A percentile compares a stretch with the other conserved stretches of the same genome.
phyloP scores from a whole-genome alignment of 1,140 invertebrate species.

The Bombus waltoni region DNA sequence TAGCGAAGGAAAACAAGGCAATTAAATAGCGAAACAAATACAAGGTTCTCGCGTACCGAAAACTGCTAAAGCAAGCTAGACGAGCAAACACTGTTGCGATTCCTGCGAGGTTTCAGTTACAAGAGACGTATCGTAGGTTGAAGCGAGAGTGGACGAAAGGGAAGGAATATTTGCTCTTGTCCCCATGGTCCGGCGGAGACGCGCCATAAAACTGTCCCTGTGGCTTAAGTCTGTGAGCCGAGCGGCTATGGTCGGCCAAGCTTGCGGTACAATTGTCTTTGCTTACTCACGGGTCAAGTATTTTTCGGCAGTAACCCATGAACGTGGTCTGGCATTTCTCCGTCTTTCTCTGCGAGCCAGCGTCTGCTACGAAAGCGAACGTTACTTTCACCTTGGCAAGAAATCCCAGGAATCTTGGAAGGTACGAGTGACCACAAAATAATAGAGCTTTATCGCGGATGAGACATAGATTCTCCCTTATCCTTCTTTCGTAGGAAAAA shows the following conservation, averaged over 20 bases:
- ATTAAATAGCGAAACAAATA: not conserved
- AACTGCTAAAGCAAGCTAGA: not conserved
- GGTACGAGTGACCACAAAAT: not conserved
- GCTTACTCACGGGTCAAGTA: conserved; percentile 7
- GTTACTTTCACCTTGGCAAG: conserved; percentile 10
- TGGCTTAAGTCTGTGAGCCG: not conserved
- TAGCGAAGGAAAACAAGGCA: not conserved
- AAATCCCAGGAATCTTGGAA: not conserved
- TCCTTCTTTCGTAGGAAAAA: not conserved
- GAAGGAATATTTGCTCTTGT: conserved; percentile 22
- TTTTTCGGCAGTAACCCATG: conserved; percentile 20
- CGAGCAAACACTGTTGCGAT: not conserved
- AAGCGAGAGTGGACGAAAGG: not conserved
- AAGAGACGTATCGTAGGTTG: not conserved
- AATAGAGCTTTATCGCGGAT: not conserved
- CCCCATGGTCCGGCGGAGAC: not conserved
- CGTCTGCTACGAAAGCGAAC: conserved; percentile 22
- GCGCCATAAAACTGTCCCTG: conserved; percentile 22
- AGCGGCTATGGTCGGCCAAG: not conserved
- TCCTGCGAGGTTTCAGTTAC: not conserved
- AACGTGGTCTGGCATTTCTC: not conserved
- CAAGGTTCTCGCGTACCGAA: not conserved
- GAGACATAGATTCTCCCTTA: not conserved
- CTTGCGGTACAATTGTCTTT: conserved; percentile 2
- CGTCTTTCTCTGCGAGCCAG: not conserved